Evolutionary conservation across 2,113 vertebrate species (phyloP).

Genomic region (Aldabrachelys gigantea): DNA sequence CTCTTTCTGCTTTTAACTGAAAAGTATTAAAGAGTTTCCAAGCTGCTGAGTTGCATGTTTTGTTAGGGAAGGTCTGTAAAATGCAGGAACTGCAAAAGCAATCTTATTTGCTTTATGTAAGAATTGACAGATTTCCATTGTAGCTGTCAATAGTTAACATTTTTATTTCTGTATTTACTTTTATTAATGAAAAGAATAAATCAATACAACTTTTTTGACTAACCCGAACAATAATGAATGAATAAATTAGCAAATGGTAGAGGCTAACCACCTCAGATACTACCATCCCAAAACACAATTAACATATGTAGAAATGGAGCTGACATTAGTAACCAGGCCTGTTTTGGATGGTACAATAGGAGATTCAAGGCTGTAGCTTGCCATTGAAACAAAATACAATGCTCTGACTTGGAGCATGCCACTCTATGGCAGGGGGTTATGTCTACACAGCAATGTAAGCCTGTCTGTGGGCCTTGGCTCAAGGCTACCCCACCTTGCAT

Average conservation of each 20-base stretch:
- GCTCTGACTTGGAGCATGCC: constrained; percentile 39
- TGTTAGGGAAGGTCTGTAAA: constrained; percentile 48
- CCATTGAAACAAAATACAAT: constrained; percentile 20
- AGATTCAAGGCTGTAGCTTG: constrained; percentile 12
- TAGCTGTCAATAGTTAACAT: constrained; percentile 27
- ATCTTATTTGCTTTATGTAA: neutral
- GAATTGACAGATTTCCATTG: constrained; percentile 43
- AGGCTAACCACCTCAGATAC: neutral
- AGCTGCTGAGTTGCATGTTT: constrained; percentile 41
- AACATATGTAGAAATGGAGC: neutral
- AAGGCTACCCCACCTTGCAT: neutral
- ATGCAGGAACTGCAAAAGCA: constrained; percentile 48
- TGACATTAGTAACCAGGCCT: neutral
- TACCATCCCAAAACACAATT: neutral
- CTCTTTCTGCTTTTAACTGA: constrained; percentile 37
- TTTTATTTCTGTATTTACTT: constrained; percentile 64
- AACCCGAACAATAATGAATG: neutral
- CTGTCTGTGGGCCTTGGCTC: neutral
- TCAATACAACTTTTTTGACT: constrained; percentile 48
- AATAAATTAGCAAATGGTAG: constrained; percentile 52
- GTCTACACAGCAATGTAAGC: neutral
- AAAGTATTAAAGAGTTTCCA: constrained; percentile 47
- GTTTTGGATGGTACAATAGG: neutral
- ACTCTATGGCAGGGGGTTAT: neutral
- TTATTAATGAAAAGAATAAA: constrained; percentile 50